phyloP scores from a whole-genome alignment of 2,888 invertebrate species.

The Ligdia adustata region DNA sequence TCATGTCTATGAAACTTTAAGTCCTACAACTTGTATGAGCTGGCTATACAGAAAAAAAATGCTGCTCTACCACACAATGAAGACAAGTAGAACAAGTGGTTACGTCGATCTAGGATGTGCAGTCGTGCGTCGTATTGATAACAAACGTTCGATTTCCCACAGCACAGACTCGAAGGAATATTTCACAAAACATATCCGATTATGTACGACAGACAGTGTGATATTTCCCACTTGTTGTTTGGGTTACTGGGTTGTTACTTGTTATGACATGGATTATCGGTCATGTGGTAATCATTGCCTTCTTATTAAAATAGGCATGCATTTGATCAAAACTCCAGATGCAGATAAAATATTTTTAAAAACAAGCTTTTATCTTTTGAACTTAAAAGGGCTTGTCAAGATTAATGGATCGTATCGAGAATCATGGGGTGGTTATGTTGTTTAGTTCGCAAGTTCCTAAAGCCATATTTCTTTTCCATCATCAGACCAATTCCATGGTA shows the following conservation, averaged over 20 bases:
- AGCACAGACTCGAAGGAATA: too few species aligned
- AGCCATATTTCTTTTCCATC: too few species aligned
- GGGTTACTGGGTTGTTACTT: background rate
- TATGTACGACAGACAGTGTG: conserved; percentile 7
- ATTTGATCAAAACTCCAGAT: too few species aligned
- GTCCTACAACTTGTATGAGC: background rate
- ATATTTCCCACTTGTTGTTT: conserved; percentile 12
- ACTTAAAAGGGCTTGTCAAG: background rate
- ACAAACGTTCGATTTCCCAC: conserved; percentile 7
- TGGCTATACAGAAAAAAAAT: background rate
- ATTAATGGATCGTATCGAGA: too few species aligned
- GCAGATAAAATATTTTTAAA: too few species aligned
- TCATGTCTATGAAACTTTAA: background rate
- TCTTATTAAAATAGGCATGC: background rate
- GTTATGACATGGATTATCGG: background rate
- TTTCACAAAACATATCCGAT: conserved; percentile 18
- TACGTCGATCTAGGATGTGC: conserved; percentile 9
- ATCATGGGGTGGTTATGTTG: too few species aligned
- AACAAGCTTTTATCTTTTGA: too few species aligned
- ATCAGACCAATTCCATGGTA: too few species aligned
- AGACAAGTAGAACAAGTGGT: conserved; percentile 3
- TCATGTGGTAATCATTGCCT: background rate
- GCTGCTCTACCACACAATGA: background rate
- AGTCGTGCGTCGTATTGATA: conserved; percentile 4
- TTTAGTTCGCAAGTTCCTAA: too few species aligned